A percentile compares a stretch with the other conserved stretches of the same genome.
These are phyloP conservation scores for Morone saxatilis DNA, from an alignment of 2,113 vertebrate genomes.

Conservation along the genomic window DNA sequence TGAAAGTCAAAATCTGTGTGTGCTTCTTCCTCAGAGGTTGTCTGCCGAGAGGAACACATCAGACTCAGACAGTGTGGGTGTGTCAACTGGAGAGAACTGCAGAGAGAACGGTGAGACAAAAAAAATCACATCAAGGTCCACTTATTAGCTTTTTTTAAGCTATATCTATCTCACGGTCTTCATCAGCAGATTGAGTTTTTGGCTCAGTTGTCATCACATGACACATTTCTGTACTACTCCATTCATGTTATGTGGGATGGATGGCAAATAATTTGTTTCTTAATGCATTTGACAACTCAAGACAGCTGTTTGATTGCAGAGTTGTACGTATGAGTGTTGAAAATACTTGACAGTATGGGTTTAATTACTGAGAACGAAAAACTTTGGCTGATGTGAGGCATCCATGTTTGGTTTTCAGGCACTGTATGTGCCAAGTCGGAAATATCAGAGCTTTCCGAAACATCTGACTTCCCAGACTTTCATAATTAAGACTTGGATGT, in stretches of 20 bases:
- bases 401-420: neutral
- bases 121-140: neutral
- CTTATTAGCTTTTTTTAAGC: neutral
- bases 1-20: slow-evolving; percentile 24
- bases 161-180: neutral
- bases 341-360: neutral
- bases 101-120: slow-evolving; percentile 87
- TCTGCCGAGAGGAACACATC: slow-evolving; percentile 93
- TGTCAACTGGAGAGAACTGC: slow-evolving; percentile 82
- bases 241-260: neutral
- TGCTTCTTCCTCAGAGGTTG: slow-evolving; percentile 84
- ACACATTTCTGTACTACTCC: neutral
- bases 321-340: neutral
- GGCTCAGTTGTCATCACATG: neutral
- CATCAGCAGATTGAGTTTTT: neutral
- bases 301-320: neutral
- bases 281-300: neutral
- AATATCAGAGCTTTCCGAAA: neutral
- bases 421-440: slow-evolving; percentile 15
- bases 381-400: neutral
- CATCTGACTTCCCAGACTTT: neutral
- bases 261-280: neutral
- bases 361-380: neutral
- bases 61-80: slow-evolving; percentile 89
- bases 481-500: neutral